phyloP scores from a whole-genome alignment of 2,113 vertebrate genomes.

The Onychostruthus taczanowskii region DNA sequence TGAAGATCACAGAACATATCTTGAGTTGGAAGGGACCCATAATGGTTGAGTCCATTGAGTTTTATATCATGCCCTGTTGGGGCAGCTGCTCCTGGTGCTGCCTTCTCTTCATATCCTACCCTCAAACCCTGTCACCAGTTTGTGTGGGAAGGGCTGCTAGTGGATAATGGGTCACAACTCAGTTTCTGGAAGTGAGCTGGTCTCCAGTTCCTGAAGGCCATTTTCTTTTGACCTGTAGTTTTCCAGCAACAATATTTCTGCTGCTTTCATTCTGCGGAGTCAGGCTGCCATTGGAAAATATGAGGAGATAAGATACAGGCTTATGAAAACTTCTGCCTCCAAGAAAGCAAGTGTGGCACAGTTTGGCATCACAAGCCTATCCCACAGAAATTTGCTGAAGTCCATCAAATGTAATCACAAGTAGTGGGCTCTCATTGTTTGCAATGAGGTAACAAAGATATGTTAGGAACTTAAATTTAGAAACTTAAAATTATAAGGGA shows the following conservation, averaged over 20 bases:
- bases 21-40: background rate
- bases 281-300: background rate
- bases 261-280: background rate
- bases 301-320: background rate
- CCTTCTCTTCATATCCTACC: background rate
- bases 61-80: background rate
- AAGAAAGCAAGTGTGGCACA: background rate
- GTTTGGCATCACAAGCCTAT: background rate
- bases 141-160: background rate
- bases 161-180: background rate
- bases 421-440: background rate
- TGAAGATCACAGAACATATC: background rate
- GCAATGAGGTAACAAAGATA: background rate
- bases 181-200: background rate
- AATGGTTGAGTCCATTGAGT: background rate
- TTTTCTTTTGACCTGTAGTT: background rate
- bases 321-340: background rate
- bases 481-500: background rate
- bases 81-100: background rate
- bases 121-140: background rate
- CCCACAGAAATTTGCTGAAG: background rate
- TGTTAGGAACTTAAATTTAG: background rate
- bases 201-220: background rate
- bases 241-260: background rate
- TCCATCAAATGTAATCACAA: background rate